Evolutionary conservation across 2,888 invertebrate species (phyloP).

Genomic region (Vesta saturnalis): DNA sequence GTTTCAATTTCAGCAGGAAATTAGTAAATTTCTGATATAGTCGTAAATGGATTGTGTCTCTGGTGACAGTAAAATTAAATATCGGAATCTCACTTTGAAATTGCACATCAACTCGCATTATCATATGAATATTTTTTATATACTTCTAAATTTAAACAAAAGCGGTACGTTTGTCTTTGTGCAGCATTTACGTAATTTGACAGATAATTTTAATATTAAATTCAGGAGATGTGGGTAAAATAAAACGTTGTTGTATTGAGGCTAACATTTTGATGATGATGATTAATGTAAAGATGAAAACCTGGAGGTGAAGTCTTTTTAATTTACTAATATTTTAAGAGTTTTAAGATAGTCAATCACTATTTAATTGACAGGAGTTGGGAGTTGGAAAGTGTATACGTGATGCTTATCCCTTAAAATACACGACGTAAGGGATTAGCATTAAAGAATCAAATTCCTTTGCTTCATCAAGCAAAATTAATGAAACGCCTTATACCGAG

Average conservation of each 20-base stretch:
- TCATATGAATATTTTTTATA: neutral
- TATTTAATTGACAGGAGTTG: no score
- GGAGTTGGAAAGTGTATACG: no score
- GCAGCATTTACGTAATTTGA: neutral
- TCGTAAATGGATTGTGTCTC: slow-evolving; percentile 17
- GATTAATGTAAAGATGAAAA: no score
- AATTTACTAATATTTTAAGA: no score
- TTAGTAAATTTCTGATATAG: slow-evolving; percentile 22
- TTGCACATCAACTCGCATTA: neutral
- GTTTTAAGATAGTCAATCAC: no score
- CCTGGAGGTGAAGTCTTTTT: no score
- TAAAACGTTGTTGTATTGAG: neutral
- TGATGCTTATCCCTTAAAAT: no score
- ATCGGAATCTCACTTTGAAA: neutral
- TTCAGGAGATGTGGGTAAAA: neutral
- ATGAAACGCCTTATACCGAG: no score
- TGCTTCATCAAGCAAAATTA: no score
- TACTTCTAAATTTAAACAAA: neutral
- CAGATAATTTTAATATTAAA: neutral
- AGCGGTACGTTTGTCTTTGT: neutral
- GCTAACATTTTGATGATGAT: neutral
- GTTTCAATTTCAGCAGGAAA: slow-evolving; percentile 23
- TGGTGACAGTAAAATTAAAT: slow-evolving; percentile 9
- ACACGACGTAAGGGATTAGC: no score
- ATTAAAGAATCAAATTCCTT: no score